These are phyloP conservation scores for Leptarthrus brevirostris DNA, from an alignment of 2,888 invertebrate species.

Conservation along the genomic window DNA sequence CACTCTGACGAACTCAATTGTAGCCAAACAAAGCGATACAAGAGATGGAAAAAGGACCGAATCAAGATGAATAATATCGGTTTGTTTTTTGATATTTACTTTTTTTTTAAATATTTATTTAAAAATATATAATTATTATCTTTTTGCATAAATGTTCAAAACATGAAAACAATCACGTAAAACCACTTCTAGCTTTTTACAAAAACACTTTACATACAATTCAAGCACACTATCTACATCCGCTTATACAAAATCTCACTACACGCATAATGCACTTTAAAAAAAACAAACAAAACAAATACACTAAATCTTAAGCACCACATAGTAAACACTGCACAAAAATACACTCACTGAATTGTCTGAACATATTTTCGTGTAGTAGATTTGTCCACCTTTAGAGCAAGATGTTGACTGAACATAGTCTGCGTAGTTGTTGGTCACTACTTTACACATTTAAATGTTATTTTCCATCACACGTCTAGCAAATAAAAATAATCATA, in stretches of 20 bases:
- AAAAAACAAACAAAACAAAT: too few species aligned
- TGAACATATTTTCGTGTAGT: too few species aligned
- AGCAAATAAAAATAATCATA: too few species aligned
- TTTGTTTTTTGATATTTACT: conserved; percentile 61
- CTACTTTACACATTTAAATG: too few species aligned
- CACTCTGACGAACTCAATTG: conserved; percentile 76
- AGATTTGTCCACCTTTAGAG: too few species aligned
- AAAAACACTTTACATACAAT: conserved; percentile 10
- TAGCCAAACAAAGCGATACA: conserved; percentile 58
- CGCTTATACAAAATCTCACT: conserved; percentile 18
- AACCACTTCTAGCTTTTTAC: background rate
- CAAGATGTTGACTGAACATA: too few species aligned
- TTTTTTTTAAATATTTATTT: conserved; percentile 53
- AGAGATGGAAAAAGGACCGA: conserved; percentile 64
- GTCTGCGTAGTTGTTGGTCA: too few species aligned
- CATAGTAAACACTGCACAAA: too few species aligned
- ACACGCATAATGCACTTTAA: conserved; percentile 27
- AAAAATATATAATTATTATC: conserved; percentile 50
- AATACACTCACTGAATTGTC: too few species aligned
- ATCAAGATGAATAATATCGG: conserved; percentile 58
- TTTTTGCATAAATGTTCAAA: conserved; percentile 49
- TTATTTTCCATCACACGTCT: too few species aligned
- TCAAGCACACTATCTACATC: conserved; percentile 21
- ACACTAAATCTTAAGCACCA: too few species aligned
- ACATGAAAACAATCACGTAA: conserved; percentile 16